Percentiles rank a stretch among this genome's conserved stretches.
phyloP scores from a whole-genome alignment of 2,888 invertebrate species.

The Pollenia labialis region DNA sequence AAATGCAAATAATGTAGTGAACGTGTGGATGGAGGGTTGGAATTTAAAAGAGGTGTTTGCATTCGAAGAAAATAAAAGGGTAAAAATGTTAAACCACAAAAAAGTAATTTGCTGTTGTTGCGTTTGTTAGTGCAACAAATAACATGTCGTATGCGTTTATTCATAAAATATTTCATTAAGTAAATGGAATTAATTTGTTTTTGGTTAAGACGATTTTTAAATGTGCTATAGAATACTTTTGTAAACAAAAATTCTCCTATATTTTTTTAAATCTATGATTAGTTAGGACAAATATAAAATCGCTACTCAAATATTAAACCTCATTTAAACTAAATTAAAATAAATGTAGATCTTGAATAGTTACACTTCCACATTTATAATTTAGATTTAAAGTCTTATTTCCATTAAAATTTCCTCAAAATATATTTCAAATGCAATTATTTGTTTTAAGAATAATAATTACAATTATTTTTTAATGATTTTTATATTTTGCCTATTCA shows the following conservation, averaged over 20 bases:
- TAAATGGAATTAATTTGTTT: not conserved
- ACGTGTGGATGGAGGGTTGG: not conserved
- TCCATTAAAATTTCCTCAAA: no score
- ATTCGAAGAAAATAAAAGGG: not conserved
- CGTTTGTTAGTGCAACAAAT: constrained; percentile 12
- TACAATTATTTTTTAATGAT: no score
- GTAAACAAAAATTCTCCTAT: not conserved
- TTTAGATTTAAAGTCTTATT: no score
- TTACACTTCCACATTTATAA: no score
- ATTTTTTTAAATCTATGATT: not conserved
- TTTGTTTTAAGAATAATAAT: no score
- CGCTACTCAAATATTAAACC: no score
- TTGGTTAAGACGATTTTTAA: not conserved
- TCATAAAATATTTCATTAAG: constrained; percentile 18
- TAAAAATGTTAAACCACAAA: constrained; percentile 32
- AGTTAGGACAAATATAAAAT: no score
- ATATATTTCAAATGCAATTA: no score
- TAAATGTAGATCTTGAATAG: no score
- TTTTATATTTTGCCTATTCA: no score
- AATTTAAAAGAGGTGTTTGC: not conserved
- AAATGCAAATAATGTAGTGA: constrained; percentile 56
- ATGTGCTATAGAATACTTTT: not conserved
- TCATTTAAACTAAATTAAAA: no score
- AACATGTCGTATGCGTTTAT: constrained; percentile 32
- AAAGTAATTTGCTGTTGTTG: constrained; percentile 6